These are phyloP conservation scores for Bilobella aurantiaca DNA, from an alignment of 1,140 invertebrate genomes.

Conservation along the genomic window DNA sequence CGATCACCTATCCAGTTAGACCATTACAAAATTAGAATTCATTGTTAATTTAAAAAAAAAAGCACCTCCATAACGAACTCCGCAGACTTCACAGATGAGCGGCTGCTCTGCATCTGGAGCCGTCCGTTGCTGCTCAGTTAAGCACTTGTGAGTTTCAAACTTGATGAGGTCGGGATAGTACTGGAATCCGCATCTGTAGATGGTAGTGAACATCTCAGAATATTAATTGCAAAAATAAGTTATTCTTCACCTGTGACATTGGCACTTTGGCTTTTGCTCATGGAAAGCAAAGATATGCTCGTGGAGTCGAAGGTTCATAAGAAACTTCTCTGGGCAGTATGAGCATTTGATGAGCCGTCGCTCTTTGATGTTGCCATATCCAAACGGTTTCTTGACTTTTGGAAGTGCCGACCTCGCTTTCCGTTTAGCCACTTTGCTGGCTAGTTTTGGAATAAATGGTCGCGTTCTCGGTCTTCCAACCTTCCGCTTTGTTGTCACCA, in stretches of 20 bases:
- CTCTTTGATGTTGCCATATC: neutral
- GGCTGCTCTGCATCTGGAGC: neutral
- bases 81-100: constrained; percentile 1
- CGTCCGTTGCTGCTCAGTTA: neutral
- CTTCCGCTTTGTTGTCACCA: neutral
- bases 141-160: neutral
- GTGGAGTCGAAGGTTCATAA: neutral
- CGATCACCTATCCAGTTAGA: neutral
- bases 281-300: neutral
- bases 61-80: neutral
- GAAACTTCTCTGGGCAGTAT: neutral
- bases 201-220: too few relatives aligned
- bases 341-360: neutral
- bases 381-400: neutral
- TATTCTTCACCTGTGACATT: too few relatives aligned
- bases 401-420: neutral
- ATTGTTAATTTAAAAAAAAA: neutral
- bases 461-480: neutral
- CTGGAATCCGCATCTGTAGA: constrained; percentile 1
- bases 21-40: neutral
- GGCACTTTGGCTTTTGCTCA: neutral
- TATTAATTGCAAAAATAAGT: too few relatives aligned
- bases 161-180: constrained; percentile 1
- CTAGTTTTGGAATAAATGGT: neutral
- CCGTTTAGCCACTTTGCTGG: neutral